A percentile compares a stretch with the other conserved stretches of the same genome.
These are phyloP conservation scores for Chrysocyon brachyurus DNA, from an alignment of 2,797 vertebrate species.

Conservation along the genomic window DNA sequence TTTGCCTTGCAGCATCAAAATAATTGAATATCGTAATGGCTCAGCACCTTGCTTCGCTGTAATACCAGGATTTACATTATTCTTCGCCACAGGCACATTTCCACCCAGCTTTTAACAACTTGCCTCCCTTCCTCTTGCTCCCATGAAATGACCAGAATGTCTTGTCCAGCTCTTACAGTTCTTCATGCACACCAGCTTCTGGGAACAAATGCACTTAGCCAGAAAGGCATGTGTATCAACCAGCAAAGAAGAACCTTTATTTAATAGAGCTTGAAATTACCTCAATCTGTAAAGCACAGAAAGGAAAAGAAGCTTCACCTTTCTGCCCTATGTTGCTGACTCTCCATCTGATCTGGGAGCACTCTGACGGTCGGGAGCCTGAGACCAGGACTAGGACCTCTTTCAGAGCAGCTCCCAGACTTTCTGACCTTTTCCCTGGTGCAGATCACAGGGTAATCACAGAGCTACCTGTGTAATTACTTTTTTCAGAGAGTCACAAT, in stretches of 20 bases:
- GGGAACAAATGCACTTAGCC: neutral
- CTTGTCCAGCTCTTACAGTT: fast-evolving
- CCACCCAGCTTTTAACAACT: neutral
- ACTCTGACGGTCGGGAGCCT: fast-evolving
- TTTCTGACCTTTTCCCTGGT: neutral
- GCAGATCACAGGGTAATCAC: neutral
- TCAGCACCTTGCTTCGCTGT: neutral
- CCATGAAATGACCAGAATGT: neutral
- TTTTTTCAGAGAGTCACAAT: neutral
- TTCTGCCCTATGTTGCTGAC: neutral
- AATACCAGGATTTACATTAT: constrained; percentile 23
- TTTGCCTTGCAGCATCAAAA: constrained; percentile 57
- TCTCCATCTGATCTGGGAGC: neutral
- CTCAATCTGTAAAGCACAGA: neutral
- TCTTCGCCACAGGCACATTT: neutral
- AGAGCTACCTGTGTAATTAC: neutral
- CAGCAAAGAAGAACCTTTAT: neutral
- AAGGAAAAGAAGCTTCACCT: neutral
- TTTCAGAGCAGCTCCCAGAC: neutral
- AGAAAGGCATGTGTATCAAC: neutral
- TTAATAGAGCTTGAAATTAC: constrained; percentile 59
- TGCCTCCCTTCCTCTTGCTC: fast-evolving
- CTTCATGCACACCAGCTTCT: neutral
- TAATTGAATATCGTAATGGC: constrained; percentile 48
- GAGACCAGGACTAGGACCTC: neutral